phyloP scores from a whole-genome alignment of 1,140 invertebrate species.

The Euwallacea fornicatus region DNA sequence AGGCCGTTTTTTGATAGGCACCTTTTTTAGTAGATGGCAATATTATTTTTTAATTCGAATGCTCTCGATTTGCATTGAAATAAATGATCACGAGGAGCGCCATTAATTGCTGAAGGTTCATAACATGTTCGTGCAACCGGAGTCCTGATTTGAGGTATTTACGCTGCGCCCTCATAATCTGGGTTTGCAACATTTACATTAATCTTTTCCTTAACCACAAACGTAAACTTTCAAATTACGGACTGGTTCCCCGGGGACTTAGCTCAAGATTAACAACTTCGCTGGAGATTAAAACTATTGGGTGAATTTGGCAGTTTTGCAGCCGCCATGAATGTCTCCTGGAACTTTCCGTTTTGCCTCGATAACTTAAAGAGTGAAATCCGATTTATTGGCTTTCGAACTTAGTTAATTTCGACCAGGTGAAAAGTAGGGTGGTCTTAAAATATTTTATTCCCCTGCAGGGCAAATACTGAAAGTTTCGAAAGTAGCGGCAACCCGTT shows the following conservation, averaged over 20 bases:
- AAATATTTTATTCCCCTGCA: too few species aligned
- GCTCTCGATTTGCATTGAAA: neutral
- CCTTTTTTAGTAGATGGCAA: neutral
- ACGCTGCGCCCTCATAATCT: too few species aligned
- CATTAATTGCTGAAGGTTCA: neutral
- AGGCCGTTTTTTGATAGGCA: neutral
- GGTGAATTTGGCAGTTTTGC: conserved; percentile 32
- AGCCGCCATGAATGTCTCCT: conserved; percentile 15
- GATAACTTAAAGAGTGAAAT: conserved; percentile 28
- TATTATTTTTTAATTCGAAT: neutral
- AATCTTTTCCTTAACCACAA: conserved; percentile 27
- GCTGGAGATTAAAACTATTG: conserved; percentile 34
- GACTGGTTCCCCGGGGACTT: conserved; percentile 28
- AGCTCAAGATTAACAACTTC: conserved; percentile 32
- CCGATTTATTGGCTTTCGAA: conserved; percentile 16
- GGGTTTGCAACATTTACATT: conserved; percentile 24
- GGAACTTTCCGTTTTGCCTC: conserved; percentile 26
- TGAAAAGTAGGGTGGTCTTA: neutral
- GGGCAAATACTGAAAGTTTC: too few species aligned
- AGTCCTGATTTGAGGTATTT: too few species aligned
- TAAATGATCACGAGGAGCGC: neutral
- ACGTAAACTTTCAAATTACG: conserved; percentile 37
- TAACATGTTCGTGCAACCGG: too few species aligned
- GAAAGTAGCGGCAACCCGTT: too few species aligned
- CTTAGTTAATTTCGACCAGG: too few species aligned